phyloP scores from a whole-genome alignment of 2,797 vertebrate species.

The Adelosebastes latens region DNA sequence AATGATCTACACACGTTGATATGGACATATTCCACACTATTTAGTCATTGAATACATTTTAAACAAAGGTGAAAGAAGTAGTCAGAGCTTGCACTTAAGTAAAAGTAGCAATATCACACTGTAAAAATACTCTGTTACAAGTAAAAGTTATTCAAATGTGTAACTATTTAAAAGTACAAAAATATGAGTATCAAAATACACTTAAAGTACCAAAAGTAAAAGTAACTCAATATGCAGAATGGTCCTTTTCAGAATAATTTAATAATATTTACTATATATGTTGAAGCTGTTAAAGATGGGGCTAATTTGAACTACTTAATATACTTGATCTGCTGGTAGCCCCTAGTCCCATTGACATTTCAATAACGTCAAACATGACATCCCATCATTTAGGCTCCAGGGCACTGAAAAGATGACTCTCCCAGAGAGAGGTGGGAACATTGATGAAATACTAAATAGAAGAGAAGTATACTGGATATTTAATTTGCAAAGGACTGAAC shows the following conservation, averaged over 20 bases:
- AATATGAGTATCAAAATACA: not conserved
- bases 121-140: too few relatives aligned
- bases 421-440: not conserved
- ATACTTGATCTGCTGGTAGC: too few relatives aligned
- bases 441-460: not conserved
- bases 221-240: too few relatives aligned
- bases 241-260: too few relatives aligned
- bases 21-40: not conserved
- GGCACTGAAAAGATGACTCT: not conserved
- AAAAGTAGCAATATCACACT: too few relatives aligned
- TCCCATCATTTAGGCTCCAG: not conserved
- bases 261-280: too few relatives aligned
- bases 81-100: too few relatives aligned
- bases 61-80: not conserved
- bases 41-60: not conserved
- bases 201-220: not conserved
- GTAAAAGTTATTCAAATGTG: too few relatives aligned
- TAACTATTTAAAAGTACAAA: too few relatives aligned
- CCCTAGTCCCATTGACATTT: not conserved
- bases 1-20: not conserved
- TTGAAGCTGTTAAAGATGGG: too few relatives aligned
- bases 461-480: not conserved
- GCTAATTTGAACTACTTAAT: too few relatives aligned
- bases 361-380: not conserved
- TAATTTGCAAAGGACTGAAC: not conserved